These are phyloP conservation scores for Pyrgilauda ruficollis DNA, from an alignment of 2,113 vertebrate species.

Conservation along the genomic window DNA sequence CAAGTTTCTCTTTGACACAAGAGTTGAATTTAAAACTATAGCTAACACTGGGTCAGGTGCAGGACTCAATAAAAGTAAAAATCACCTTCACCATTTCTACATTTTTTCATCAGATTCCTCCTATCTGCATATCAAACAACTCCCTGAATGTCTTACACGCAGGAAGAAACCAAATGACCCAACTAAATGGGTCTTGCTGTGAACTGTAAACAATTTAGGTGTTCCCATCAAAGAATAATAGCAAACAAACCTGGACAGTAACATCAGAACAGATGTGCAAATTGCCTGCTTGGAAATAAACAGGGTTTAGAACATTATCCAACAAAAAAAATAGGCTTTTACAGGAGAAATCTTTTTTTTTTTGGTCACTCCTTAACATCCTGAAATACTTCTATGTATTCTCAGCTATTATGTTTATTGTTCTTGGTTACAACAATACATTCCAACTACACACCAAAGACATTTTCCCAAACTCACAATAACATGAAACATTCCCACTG, in stretches of 20 bases:
- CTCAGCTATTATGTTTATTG: slow-evolving; percentile 13
- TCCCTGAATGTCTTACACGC: neutral
- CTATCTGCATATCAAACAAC: neutral
- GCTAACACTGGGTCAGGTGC: slow-evolving; percentile 46
- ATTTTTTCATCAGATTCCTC: neutral
- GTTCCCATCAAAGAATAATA: slow-evolving; percentile 8
- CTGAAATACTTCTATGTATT: slow-evolving; percentile 14
- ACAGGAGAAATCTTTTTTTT: neutral
- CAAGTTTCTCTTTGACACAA: slow-evolving; percentile 63
- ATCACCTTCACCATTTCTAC: neutral
- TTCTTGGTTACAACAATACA: slow-evolving; percentile 20
- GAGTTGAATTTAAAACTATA: slow-evolving; percentile 57
- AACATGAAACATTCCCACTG: neutral
- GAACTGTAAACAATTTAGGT: slow-evolving; percentile 34
- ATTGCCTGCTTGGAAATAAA: slow-evolving; percentile 2
- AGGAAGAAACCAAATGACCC: neutral
- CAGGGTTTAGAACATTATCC: neutral
- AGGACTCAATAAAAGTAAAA: slow-evolving; percentile 50
- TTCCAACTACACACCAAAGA: slow-evolving; percentile 2
- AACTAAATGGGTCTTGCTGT: neutral
- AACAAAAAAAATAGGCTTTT: neutral
- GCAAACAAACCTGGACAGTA: slow-evolving; percentile 42
- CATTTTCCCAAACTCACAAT: neutral
- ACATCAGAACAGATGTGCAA: slow-evolving; percentile 40
- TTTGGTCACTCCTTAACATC: neutral